Conservation (phyloP, 2,888 invertebrate genomes). For the Lymantria dispar region DNA sequence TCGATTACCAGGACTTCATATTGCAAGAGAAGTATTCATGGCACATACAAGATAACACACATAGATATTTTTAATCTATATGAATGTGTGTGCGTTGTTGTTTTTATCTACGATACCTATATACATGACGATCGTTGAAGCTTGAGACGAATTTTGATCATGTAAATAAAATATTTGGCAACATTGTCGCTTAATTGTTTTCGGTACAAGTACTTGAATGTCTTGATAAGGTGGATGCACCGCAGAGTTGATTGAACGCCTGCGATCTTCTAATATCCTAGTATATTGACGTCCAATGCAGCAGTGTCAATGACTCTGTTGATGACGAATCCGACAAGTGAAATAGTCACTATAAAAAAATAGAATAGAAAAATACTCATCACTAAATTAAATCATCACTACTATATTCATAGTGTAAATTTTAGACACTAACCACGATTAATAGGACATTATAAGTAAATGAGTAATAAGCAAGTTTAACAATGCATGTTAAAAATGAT, state of each 20-base stretch:
- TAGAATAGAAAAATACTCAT: conserved; percentile 25
- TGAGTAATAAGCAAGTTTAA: conserved; percentile 12
- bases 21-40: conserved; percentile 35
- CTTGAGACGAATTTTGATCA: not conserved
- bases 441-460: conserved; percentile 7
- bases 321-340: conserved; percentile 61
- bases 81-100: conserved; percentile 45
- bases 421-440: conserved; percentile 12
- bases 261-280: conserved; percentile 67
- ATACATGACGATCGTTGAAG: not conserved
- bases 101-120: conserved; percentile 29
- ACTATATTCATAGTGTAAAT: conserved; percentile 11
- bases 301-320: conserved; percentile 76
- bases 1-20: conserved; percentile 63
- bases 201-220: conserved; percentile 20
- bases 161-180: conserved; percentile 11
- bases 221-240: conserved; percentile 72
- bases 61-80: conserved; percentile 32
- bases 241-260: conserved; percentile 68
- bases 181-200: conserved; percentile 26
- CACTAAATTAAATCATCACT: conserved; percentile 20
- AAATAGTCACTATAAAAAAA: conserved; percentile 29
- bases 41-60: conserved; percentile 42
- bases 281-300: conserved; percentile 67
- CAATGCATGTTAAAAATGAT: conserved; percentile 5